Percentiles rank a stretch among this genome's conserved stretches.
phyloP scores from a whole-genome alignment of 30 jellyfish, hydroid and myxozoan species.

The Rhopilema esculentum region DNA sequence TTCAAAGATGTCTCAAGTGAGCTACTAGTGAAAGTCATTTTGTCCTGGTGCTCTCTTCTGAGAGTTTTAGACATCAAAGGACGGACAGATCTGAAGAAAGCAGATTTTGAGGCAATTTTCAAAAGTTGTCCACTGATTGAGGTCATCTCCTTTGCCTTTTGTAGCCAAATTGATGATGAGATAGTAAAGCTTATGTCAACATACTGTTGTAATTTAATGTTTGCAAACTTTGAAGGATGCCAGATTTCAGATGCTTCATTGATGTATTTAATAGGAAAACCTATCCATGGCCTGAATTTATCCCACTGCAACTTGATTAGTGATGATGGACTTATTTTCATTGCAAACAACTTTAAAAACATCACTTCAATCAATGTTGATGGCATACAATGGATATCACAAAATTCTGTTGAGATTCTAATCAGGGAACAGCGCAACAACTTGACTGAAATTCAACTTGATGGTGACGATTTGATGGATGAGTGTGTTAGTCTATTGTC shows the following conservation, averaged over 20 bases:
- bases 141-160: constrained; percentile 79
- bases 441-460: constrained; percentile 69
- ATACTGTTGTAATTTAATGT: constrained; percentile 43
- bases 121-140: constrained; percentile 67
- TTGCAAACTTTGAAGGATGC: constrained; percentile 79
- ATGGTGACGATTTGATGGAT: constrained; percentile 88
- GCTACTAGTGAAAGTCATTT: constrained; percentile 64
- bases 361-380: constrained; percentile 67
- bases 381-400: constrained; percentile 92
- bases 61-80: constrained; percentile 61
- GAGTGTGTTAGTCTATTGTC: constrained; percentile 59
- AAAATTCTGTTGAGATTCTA: constrained; percentile 63
- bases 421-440: constrained; percentile 38
- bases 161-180: constrained; percentile 70
- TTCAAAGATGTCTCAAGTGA: constrained; percentile 74
- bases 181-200: constrained; percentile 31
- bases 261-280: constrained; percentile 66
- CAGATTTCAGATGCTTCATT: constrained; percentile 72
- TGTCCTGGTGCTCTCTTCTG: constrained; percentile 80
- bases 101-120: constrained; percentile 49
- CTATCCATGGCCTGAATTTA: constrained; percentile 53
- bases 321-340: constrained; percentile 84
- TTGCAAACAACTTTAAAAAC: constrained; percentile 71
- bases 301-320: constrained; percentile 80
- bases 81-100: constrained; percentile 47